Evolutionary conservation across 2,113 vertebrate genomes (phyloP), one percentile per base, ranked within the genome.

Genomic region (Tragulus kanchil): DNA sequence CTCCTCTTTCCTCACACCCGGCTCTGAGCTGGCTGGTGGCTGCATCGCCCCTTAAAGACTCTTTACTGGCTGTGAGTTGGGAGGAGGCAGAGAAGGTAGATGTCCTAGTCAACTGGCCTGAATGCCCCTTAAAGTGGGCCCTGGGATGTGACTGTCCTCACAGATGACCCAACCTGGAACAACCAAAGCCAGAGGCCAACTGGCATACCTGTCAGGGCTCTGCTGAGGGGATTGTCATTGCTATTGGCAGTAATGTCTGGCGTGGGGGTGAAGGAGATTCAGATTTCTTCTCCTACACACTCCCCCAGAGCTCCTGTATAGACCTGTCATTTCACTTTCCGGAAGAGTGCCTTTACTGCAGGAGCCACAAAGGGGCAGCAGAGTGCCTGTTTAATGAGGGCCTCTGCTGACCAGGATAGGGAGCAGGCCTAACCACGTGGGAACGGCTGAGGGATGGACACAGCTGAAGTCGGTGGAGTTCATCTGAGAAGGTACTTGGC

Each of bases 321-420:
- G 16, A 26, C 62, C 1, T 59, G 14, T 36, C 13, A 11, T 45
- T 65, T 91, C 3, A 17, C 8, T 62, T 86, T 92, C 61, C 28
- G 26, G 45, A 83, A 96, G 58, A 62, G 45, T 19, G 21, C 31
- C 81, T 84, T 94, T 52, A 50, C 48, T 48, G 21, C 10, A 77
- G 26, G 21, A 88, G 42, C 95, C 98, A 97, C 94, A 83, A 88
- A 90, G 93, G 36, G 97, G 95, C 95, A 97, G 95, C 95, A 97
- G 79, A 89, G 96, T 48, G 65, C 94, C 67, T 77, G 42, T 25
- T 73, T 90, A 75, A 36, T 36, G 36, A 94, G 92, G 52, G 75
- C 7, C 19, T 89, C 14, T 0, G 4, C 7, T 7, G 48, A 52
- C 67, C 67, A 26, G 36, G 48, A 10, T 1, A 16, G 23, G 3